Percentiles rank a stretch among this genome's conserved stretches.
Conservation (phyloP, 2,888 invertebrate genomes). For the Drosophila buzzatii region DNA sequence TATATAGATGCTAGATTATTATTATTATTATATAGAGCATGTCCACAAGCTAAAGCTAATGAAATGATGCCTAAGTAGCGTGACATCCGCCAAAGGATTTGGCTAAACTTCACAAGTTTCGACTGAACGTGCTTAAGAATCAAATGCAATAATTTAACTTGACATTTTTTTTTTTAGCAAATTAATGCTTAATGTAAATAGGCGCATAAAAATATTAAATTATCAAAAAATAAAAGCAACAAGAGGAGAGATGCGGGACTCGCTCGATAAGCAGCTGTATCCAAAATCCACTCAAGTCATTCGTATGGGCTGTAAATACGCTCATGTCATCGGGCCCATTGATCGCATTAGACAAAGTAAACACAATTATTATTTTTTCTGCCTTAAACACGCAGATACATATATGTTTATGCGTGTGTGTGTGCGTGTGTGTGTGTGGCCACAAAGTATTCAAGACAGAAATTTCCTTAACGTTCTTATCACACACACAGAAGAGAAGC, state of each 20-base stretch:
- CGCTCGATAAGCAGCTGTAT: slow-evolving; percentile 12
- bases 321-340: slow-evolving; percentile 48
- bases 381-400: slow-evolving; percentile 13
- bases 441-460: slow-evolving; percentile 67
- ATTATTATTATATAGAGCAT: too few species aligned
- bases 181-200: slow-evolving; percentile 3
- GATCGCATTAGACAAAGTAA: slow-evolving; percentile 76
- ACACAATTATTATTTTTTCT: slow-evolving; percentile 73
- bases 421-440: slow-evolving; percentile 36
- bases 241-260: not conserved
- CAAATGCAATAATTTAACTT: slow-evolving; percentile 2
- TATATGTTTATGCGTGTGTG: slow-evolving; percentile 7
- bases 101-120: not conserved
- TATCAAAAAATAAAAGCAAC: not conserved
- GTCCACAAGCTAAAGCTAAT: not conserved
- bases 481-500: slow-evolving; percentile 40
- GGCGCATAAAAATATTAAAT: slow-evolving; percentile 5
- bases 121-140: not conserved
- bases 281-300: slow-evolving; percentile 25
- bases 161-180: not conserved
- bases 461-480: slow-evolving; percentile 63
- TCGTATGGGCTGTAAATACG: slow-evolving; percentile 22
- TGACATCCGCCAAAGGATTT: not conserved
- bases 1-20: not conserved
- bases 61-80: not conserved